Base-by-base conservation (phyloP, 1,140 invertebrate species). In the Trichonephila clavata region DNA sequence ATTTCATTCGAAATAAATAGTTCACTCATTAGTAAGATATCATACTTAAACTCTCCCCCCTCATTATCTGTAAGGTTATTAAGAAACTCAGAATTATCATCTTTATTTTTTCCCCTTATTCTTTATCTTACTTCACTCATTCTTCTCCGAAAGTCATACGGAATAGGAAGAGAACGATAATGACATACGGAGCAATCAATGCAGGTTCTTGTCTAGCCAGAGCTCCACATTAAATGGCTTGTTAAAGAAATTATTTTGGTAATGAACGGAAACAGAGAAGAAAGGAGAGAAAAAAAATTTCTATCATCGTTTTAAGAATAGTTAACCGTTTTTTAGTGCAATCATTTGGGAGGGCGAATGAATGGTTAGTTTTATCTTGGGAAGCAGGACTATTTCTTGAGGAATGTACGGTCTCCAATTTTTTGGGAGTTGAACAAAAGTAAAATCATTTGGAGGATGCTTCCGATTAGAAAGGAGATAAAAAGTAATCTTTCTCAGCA, bases 1-100 rank as follows among this genome's bases (percentile, higher is more conserved):
- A 39, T 77, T 77, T 77, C 16, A 32, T 32, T 77, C 68, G 13
- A 18, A 77, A 77, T 77, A 77, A 77, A 32, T 77, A 77, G 14
- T 83, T 83, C 50, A 50, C 81, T 86, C 84, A 86, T 86, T 86
- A 86, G 84, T 86, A 24, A 86, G 84, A 86, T 60, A 86, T 63
- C 60, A 39, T 63, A 24, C 84, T 86, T 27, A 86, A 39, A 86
- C 27, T 61, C 59, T 63, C 59, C 59, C 43, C 32, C 14, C 84
- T 86, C 84, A 86, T 86, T 86, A 86, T 86, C 59, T 86, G 16
- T 8, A 39, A 10, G 60, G 60, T 86, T 86, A 86, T 63, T 86
- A 86, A 86, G 84, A 39, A 63, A 61, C 24, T 32, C 84, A 21
- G 84, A 86, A 61, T 86, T 86, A 77, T 57, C 27, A 83, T 59